A percentile compares a stretch with the other conserved stretches of the same genome.
phyloP scores from a whole-genome alignment of 1,140 invertebrate genomes.

The Drosophila micromelanica region DNA sequence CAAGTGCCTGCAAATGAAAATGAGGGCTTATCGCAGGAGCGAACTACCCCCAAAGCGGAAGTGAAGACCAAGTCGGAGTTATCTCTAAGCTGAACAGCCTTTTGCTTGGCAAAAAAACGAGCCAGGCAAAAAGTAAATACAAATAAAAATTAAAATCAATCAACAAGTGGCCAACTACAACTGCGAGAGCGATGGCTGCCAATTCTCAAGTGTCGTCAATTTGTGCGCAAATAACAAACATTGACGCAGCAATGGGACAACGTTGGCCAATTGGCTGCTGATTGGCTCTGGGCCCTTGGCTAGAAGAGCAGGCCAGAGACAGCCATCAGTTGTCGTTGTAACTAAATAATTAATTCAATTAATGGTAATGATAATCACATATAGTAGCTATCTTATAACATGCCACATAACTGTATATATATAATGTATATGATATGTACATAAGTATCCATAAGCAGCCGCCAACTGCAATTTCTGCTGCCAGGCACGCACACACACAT shows the following conservation, averaged over 20 bases:
- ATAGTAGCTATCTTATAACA: slow-evolving; percentile 17
- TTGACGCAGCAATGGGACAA: no score
- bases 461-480: slow-evolving; percentile 27
- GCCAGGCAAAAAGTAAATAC: slow-evolving; percentile 19
- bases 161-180: slow-evolving; percentile 65
- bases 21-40: slow-evolving; percentile 67
- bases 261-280: slow-evolving; percentile 1
- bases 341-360: slow-evolving; percentile 75
- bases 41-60: not conserved
- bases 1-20: slow-evolving; percentile 65
- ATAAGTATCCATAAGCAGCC: slow-evolving; percentile 28
- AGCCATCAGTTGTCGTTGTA: not conserved
- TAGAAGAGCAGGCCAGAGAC: no score
- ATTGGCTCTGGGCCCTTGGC: slow-evolving; percentile 27
- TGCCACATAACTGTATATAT: not conserved
- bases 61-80: slow-evolving; percentile 8
- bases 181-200: not conserved
- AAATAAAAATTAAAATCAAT: slow-evolving; percentile 72
- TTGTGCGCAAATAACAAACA: slow-evolving; percentile 44
- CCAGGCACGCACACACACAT: slow-evolving; percentile 39
- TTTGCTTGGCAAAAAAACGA: not conserved
- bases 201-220: slow-evolving; percentile 42
- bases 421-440: slow-evolving; percentile 5
- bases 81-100: not conserved
- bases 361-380: slow-evolving; percentile 59